A percentile compares a stretch with the other conserved stretches of the same genome.
Evolutionary conservation across 1,140 invertebrate genomes (phyloP).

Genomic region (Phymorhynchus buccinoides): DNA sequence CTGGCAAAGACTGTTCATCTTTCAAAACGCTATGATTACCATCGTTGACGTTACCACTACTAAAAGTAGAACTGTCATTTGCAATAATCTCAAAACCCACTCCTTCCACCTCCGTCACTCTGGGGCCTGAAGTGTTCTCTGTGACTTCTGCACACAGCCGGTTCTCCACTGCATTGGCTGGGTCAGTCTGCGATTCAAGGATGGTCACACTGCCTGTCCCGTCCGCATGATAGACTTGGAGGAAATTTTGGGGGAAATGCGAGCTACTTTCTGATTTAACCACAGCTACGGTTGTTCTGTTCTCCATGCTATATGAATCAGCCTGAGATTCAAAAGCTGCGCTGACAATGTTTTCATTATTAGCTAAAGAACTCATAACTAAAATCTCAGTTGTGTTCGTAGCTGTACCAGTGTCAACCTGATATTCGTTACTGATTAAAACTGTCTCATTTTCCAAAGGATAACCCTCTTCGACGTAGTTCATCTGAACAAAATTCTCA

Average conservation of each 20-base stretch:
- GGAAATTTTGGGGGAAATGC: neutral
- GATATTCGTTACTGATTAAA: neutral
- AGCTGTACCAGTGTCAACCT: neutral
- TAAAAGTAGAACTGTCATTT: neutral
- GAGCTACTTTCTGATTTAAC: neutral
- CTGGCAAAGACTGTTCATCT: neutral
- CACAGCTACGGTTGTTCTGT: neutral
- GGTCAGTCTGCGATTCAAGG: neutral
- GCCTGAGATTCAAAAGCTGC: neutral
- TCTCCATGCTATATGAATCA: neutral
- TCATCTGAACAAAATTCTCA: no score
- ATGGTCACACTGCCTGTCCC: neutral
- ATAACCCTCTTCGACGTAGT: neutral
- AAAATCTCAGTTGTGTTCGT: neutral
- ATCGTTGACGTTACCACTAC: neutral
- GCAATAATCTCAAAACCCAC: neutral
- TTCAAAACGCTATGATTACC: neutral
- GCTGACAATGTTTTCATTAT: neutral
- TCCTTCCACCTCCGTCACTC: neutral
- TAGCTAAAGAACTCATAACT: neutral
- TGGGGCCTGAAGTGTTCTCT: neutral
- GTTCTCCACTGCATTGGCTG: neutral
- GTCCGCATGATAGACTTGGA: neutral
- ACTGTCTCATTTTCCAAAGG: neutral
- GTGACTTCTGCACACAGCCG: neutral